Conservation (phyloP, 2,888 invertebrate genomes). For the Drosophila pseudotalamancana region DNA sequence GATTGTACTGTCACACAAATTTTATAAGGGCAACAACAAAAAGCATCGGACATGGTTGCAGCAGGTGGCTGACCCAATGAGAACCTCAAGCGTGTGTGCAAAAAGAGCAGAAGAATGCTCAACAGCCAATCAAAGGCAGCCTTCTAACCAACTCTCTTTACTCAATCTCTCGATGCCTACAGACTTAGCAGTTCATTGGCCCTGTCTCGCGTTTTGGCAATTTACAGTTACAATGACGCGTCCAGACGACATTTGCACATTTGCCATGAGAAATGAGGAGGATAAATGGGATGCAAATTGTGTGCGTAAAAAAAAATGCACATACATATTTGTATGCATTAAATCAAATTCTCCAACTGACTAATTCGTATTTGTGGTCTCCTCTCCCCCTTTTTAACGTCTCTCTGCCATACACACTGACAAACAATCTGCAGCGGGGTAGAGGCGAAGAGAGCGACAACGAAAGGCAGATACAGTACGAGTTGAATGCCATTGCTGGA, state of each 20-base stretch:
- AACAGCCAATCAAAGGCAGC: slow-evolving; percentile 44
- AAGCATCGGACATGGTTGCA: slow-evolving; percentile 26
- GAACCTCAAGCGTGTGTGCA: slow-evolving; percentile 2
- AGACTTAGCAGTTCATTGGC: slow-evolving; percentile 44
- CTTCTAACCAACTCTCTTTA: slow-evolving; percentile 11
- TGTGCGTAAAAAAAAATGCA: slow-evolving; percentile 12
- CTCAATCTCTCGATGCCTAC: background rate
- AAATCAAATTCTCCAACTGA: slow-evolving; percentile 34
- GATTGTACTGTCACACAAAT: slow-evolving; percentile 2
- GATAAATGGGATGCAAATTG: background rate
- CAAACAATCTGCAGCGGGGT: background rate
- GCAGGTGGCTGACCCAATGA: slow-evolving; percentile 56
- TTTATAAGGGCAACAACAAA: slow-evolving; percentile 31
- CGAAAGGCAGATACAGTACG: slow-evolving; percentile 15
- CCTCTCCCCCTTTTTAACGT: background rate
- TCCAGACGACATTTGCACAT: slow-evolving; percentile 29
- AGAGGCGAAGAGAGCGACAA: slow-evolving; percentile 4
- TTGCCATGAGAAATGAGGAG: slow-evolving; percentile 5
- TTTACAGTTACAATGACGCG: slow-evolving; percentile 18
- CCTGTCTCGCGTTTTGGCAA: slow-evolving; percentile 38
- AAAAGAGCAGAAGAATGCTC: slow-evolving; percentile 19
- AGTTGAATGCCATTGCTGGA: slow-evolving; percentile 57
- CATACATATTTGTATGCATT: background rate
- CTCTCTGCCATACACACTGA: background rate
- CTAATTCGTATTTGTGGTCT: slow-evolving; percentile 20